A percentile compares a stretch with the other conserved stretches of the same genome.
Conservation (phyloP, 1,140 invertebrate species). For the Xylocopa sonorina region DNA sequence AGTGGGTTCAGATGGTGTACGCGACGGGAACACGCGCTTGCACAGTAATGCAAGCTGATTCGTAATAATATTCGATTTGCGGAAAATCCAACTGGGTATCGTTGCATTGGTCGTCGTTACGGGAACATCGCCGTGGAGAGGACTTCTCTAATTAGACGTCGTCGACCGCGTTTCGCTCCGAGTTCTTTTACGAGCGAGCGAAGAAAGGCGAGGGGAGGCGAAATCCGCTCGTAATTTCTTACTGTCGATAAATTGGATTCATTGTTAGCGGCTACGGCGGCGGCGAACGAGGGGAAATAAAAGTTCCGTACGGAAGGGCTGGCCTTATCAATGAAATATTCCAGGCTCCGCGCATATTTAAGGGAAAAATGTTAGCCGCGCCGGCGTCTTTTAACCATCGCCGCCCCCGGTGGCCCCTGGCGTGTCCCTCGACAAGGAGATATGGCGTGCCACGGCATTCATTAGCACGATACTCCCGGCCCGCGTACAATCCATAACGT, state of each 20-base stretch:
- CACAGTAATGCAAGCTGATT: constrained; percentile 49
- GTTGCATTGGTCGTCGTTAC: constrained; percentile 17
- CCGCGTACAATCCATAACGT: constrained; percentile 43
- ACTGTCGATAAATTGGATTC: constrained; percentile 21
- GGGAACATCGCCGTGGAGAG: background rate
- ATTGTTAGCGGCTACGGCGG: background rate
- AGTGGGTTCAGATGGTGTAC: constrained; percentile 37
- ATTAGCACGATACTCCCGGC: constrained; percentile 37
- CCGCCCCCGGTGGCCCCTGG: background rate
- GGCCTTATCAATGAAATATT: constrained; percentile 28
- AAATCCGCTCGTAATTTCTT: background rate
- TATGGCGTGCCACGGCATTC: constrained; percentile 43
- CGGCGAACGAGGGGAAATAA: constrained; percentile 2
- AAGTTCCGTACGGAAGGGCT: background rate
- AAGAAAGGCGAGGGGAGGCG: background rate
- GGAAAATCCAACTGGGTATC: background rate
- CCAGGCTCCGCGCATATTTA: constrained; percentile 9
- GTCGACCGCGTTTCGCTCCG: background rate
- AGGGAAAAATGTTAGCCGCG: constrained; percentile 33
- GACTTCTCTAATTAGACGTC: background rate
- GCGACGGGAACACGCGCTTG: constrained; percentile 29
- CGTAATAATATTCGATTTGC: constrained; percentile 61
- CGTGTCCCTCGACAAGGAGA: constrained; percentile 33
- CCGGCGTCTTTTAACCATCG: constrained; percentile 11
- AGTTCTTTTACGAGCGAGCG: background rate